phyloP scores from a whole-genome alignment of 1,140 invertebrate genomes.

The Globodera ellingtonae region DNA sequence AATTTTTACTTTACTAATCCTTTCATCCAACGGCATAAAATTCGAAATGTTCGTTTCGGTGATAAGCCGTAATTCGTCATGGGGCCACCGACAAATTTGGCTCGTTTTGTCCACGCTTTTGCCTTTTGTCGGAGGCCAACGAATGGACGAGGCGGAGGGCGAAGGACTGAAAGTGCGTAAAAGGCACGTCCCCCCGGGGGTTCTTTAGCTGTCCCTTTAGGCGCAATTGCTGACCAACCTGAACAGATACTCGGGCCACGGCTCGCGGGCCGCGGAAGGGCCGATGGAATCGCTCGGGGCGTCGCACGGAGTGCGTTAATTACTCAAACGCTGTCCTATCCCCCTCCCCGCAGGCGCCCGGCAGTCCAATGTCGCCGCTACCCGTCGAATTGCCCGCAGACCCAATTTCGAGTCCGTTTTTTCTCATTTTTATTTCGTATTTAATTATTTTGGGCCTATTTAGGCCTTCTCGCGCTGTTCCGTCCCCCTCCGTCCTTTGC shows the following conservation, averaged over 20 bases:
- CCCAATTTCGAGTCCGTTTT: background rate
- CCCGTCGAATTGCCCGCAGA: background rate
- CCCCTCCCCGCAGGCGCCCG: background rate
- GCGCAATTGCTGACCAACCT: constrained; percentile 30
- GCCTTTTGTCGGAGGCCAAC: background rate
- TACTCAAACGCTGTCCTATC: too few relatives aligned
- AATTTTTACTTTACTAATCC: background rate
- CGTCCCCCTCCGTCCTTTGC: background rate
- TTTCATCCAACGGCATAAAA: too few relatives aligned
- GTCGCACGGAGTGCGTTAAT: background rate
- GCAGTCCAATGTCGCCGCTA: background rate
- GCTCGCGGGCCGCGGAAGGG: background rate
- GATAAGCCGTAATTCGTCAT: background rate
- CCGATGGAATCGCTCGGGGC: constrained; percentile 11
- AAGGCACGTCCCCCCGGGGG: too few relatives aligned
- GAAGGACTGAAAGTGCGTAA: constrained; percentile 9
- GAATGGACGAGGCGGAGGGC: background rate
- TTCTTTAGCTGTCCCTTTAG: too few relatives aligned
- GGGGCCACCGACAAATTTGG: background rate
- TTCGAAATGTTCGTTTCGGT: too few relatives aligned
- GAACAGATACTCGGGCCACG: constrained; percentile 22
- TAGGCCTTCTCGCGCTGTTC: background rate
- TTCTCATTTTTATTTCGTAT: background rate
- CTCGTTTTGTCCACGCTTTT: background rate
- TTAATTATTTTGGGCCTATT: background rate